Evolutionary conservation across 2,888 invertebrate genomes (phyloP), one percentile per base, ranked within the genome.

Genomic region (Erannis defoliaria): DNA sequence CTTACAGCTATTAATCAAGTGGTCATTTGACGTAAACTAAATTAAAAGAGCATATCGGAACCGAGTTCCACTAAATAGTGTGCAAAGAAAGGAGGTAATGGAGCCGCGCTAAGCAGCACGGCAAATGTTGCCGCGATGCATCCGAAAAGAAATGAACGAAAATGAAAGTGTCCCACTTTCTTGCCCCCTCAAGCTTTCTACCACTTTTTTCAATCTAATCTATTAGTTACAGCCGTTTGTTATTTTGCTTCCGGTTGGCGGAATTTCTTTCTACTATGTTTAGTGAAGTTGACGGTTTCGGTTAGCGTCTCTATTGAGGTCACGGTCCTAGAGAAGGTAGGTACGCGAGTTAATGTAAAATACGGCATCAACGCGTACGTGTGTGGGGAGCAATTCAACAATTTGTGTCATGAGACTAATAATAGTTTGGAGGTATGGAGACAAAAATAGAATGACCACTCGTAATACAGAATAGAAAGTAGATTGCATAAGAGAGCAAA

Each of bases 91-190:
- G 81, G 84, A 86, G 85, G 86, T 86, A 85, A 86, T 80, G 85
- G 83, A 84, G 80, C 84, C 85, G 81, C 78, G 87, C 80, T 86
- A 86, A 87, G 84, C 85, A 83, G 83, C 81, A 78, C 81, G 78
- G 84, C 81, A 86, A 88, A 86, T 84, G 84, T 81, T 82, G 56
- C 56, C 53, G 62, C 80, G 81, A 78, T 89, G 89, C 89, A 91
- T 90, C 89, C 86, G 86, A 92, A 91, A 91, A 91, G 89, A 91
- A 91, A 90, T 88, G 86, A 91, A 91, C 88, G 93, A 93, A 90
- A 93, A 90, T 88, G 93, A 92, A 92, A 93, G 92, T 93, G 90
- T 78, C 92, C 92, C 72, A 91, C 87, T 84, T 92, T 75, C 77
- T 70, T 78, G 80, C 72, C 74, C 81, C 78, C 81, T 77, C 80